phyloP scores from a whole-genome alignment of 2,113 vertebrate species.

The Apteryx mantelli region DNA sequence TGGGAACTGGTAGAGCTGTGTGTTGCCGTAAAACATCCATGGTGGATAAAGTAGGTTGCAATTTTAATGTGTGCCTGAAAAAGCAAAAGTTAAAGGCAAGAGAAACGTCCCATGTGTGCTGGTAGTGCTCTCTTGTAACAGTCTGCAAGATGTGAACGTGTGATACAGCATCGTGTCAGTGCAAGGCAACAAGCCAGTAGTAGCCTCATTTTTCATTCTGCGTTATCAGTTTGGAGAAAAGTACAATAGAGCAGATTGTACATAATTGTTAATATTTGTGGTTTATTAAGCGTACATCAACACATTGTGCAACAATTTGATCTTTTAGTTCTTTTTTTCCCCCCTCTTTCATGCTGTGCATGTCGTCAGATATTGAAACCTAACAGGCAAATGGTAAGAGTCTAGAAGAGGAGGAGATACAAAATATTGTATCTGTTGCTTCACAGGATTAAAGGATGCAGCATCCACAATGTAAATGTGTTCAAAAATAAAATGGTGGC shows the following conservation, averaged over 20 bases:
- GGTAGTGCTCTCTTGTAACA: not conserved
- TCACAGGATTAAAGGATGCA: conserved; percentile 49
- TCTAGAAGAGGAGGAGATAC: conserved; percentile 66
- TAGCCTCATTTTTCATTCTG: not conserved
- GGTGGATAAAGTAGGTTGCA: not conserved
- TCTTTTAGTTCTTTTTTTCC: conserved; percentile 75
- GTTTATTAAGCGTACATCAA: conserved; percentile 8
- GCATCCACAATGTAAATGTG: conserved; percentile 23
- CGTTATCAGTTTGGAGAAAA: not conserved
- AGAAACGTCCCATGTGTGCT: not conserved
- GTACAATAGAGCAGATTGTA: not conserved
- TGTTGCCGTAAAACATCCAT: not conserved
- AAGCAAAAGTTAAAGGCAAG: not conserved
- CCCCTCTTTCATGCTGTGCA: conserved; percentile 83
- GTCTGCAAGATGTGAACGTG: not conserved
- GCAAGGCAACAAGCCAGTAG: not conserved
- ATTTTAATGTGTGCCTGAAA: not conserved
- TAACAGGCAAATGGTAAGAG: conserved; percentile 95
- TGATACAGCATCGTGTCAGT: no score
- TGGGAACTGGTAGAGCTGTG: not conserved
- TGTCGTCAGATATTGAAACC: conserved; percentile 92
- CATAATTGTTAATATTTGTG: not conserved
- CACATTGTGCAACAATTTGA: conserved; percentile 38
- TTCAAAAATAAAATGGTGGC: conserved; percentile 74
- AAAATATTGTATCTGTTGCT: conserved; percentile 56